Base-by-base conservation (phyloP, 2,888 invertebrate genomes). In the Laothoe populi region DNA sequence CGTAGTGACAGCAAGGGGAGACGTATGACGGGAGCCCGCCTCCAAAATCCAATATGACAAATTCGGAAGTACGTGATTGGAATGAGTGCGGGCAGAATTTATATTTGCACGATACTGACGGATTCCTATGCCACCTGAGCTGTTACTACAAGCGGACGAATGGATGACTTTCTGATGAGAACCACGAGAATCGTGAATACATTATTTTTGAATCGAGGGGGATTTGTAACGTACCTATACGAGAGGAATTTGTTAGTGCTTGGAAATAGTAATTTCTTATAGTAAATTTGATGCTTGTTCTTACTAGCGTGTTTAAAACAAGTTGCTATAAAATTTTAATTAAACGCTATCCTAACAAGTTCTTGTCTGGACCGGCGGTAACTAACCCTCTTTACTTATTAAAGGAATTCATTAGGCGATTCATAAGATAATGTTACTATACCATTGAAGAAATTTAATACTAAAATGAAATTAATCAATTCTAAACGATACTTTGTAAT, bases 1-100 rank as follows among this genome's bases (percentile, higher is more conserved):
- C 87, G 79, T 78, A 77, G 77, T 90, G 92, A 90, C 90, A 92
- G 85, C 82, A 80, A 82, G 80, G 83, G 86, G 82, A 79, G 83
- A 85, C 81, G 87, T 86, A 87, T 90, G 90, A 88, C 81, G 85
- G 87, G 86, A 82, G 80, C 74, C 78, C 79, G 81, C 86, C 78
- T 85, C 79, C 84, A 86, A 91, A 92, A 92, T 92, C 92, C 92
- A 92, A 92, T 92, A 92, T 92, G 92, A 92, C 92, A 92, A 92
- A 92, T 92, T 92, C 88, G 87, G 86, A 83, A 85, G 83, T 86
- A 92, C 92, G 92, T 92, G 92, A 90, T 90, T 88, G 87, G 92
- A 92, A 92, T 92, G 85, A 86, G 80, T 82, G 81, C 72, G 79
- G 82, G 77, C 77, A 66, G 83, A 86, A 87, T 90, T 86, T 89